Percentiles rank a stretch among this genome's conserved stretches.
These are phyloP conservation scores for Zosterops lateralis DNA, from an alignment of 2,113 vertebrate genomes.

Conservation along the genomic window DNA sequence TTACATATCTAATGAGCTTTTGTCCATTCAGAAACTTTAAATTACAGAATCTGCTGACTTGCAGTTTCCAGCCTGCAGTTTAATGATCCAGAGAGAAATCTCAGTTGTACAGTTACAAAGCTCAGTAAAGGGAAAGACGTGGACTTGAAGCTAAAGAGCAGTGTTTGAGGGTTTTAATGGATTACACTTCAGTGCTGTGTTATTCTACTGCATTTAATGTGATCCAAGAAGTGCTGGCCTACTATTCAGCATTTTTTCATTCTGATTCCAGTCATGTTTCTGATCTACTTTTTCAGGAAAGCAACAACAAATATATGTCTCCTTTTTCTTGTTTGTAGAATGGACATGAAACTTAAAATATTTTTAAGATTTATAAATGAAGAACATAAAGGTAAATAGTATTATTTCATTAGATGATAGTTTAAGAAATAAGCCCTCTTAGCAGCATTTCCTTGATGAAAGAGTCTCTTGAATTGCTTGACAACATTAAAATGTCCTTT, in stretches of 20 bases:
- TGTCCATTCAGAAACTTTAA: constrained; percentile 39
- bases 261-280: constrained; percentile 32
- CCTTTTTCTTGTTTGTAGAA: neutral
- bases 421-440: neutral
- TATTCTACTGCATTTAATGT: neutral
- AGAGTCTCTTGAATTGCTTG: neutral
- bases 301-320: neutral
- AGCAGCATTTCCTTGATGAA: neutral
- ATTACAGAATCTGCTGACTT: constrained; percentile 42
- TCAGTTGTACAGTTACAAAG: constrained; percentile 12
- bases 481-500: neutral
- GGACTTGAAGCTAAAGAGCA: neutral
- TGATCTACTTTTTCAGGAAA: neutral
- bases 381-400: neutral
- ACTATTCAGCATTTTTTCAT: neutral
- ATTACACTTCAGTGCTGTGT: neutral
- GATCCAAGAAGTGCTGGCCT: constrained; percentile 12
- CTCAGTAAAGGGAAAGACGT: neutral
- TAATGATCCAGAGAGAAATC: constrained; percentile 37
- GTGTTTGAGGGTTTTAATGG: constrained; percentile 5
- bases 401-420: neutral
- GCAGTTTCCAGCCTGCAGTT: constrained; percentile 3
- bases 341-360: neutral
- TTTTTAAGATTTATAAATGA: neutral
- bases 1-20: constrained; percentile 30